phyloP scores from a whole-genome alignment of 2,113 vertebrate species.

The Siniperca knerii region DNA sequence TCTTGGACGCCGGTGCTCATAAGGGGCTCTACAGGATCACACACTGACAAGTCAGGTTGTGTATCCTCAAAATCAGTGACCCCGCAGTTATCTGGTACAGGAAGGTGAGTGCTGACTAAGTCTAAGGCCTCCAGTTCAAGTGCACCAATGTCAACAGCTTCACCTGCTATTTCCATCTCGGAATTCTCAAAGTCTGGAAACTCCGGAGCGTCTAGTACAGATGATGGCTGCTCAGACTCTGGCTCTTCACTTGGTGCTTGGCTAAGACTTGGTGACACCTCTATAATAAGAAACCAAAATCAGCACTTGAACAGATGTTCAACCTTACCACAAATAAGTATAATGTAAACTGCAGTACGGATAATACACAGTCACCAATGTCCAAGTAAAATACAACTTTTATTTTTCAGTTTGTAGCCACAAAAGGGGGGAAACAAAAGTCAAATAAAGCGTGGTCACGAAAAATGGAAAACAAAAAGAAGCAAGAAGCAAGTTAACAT shows the following conservation, averaged over 20 bases:
- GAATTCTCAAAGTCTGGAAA: slow-evolving; percentile 77
- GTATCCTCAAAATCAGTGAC: slow-evolving; percentile 11
- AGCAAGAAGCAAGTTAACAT: neutral
- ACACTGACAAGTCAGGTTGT: slow-evolving; percentile 30
- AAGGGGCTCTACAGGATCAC: slow-evolving; percentile 22
- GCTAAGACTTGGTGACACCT: slow-evolving; percentile 25
- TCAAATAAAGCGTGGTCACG: neutral
- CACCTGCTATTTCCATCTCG: slow-evolving; percentile 57
- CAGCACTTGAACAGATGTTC: slow-evolving; percentile 49
- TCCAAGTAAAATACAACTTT: slow-evolving; percentile 30
- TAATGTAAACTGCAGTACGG: slow-evolving; percentile 23
- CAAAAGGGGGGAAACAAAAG: neutral
- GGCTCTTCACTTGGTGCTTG: slow-evolving; percentile 28
- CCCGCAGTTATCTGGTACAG: slow-evolving; percentile 1
- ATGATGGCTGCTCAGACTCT: slow-evolving; percentile 11
- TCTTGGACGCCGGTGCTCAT: slow-evolving; percentile 30
- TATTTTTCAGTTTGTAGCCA: slow-evolving; percentile 5
- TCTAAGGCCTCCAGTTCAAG: slow-evolving; percentile 69
- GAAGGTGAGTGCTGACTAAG: slow-evolving; percentile 32
- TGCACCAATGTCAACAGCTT: slow-evolving; percentile 62
- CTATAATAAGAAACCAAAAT: slow-evolving; percentile 55
- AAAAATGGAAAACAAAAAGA: neutral
- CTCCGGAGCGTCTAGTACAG: slow-evolving; percentile 67
- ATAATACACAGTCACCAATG: slow-evolving; percentile 25
- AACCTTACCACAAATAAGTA: slow-evolving; percentile 25